Evolutionary conservation across 2,797 vertebrate genomes (phyloP), one percentile per base, ranked within the genome.

Genomic region (Brachyrhaphis roseni): DNA sequence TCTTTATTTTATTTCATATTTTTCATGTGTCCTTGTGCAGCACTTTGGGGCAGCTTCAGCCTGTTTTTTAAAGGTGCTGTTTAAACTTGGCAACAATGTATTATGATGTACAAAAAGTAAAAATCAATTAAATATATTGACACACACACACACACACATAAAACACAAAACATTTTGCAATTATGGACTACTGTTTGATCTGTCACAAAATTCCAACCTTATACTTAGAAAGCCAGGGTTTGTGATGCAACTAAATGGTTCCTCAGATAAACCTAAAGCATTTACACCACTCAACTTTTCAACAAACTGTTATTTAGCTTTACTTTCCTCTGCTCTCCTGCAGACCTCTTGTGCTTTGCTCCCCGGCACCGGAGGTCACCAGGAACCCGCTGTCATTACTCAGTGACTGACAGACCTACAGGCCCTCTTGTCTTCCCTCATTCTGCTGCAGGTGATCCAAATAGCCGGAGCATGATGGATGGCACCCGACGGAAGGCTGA

Each of bases 391-490:
- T 89, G 86, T 90, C 92, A 93, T 95, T 94, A 94, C 92, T 95
- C 90, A 91, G 82, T 90, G 92, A 88, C 85, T 92, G 94, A 92
- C 94, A 92, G 90, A 87, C 85, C 78, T 91, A 96, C 95, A 95
- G 92, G 92, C 84, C 90, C 93, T 92, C 90, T 94, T 95, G 95
- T 95, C 95, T 96, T 95, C 95, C 93, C 91, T 88, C 94, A 94
- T 94, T 95, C 94, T 93, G 95, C 95, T 94, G 92, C 81, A 91
- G 95, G 95, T 96, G 95, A 96, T 96, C 95, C 81, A 0, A 94
- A 94, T 93, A 92, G 88, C 78, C 77, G 88, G 90, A 87, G 91
- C 82, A 82, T 98, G 97, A 98, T 96, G 95, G 96, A 98, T 97
- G 92, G 91, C 87, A 82, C 90, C 93, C 94, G 84, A 93, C 95